Evolutionary conservation across 2,888 invertebrate genomes (phyloP).

Genomic region (Lumbricus terrestris): DNA sequence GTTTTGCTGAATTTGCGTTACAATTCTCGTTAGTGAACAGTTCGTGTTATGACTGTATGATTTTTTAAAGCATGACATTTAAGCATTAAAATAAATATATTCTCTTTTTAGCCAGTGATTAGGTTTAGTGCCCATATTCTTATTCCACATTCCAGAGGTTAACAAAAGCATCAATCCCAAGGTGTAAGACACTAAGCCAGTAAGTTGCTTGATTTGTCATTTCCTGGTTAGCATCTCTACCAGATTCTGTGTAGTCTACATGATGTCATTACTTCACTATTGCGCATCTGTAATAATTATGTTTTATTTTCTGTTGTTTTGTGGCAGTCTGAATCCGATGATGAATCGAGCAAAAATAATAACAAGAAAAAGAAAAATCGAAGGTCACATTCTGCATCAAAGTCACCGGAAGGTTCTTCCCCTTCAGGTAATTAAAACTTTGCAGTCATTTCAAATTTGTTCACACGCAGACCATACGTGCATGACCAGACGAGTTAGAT

Average conservation of each 20-base stretch:
- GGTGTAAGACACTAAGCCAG: not conserved
- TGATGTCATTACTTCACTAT: not conserved
- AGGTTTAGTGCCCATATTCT: no score
- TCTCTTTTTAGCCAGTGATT: no score
- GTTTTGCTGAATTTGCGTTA: no score
- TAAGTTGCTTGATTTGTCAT: not conserved
- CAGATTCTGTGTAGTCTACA: not conserved
- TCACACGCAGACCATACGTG: not conserved
- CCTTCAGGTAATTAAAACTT: not conserved
- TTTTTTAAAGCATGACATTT: no score
- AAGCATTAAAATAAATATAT: no score
- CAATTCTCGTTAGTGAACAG: no score
- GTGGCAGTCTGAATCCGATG: slow-evolving; percentile 24
- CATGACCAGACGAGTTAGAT: not conserved
- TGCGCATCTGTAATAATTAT: not conserved
- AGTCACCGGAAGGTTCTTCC: slow-evolving; percentile 41
- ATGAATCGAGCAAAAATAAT: slow-evolving; percentile 25
- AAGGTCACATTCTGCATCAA: slow-evolving; percentile 49
- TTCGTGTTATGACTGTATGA: no score
- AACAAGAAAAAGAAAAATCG: slow-evolving; percentile 50
- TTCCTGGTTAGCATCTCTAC: not conserved
- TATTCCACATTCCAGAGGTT: no score
- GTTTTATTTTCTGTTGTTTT: slow-evolving; percentile 4
- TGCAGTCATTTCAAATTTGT: not conserved
- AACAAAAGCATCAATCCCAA: no score